Conservation (phyloP, 2,888 invertebrate genomes). For the Tetramorium bicarinatum region DNA sequence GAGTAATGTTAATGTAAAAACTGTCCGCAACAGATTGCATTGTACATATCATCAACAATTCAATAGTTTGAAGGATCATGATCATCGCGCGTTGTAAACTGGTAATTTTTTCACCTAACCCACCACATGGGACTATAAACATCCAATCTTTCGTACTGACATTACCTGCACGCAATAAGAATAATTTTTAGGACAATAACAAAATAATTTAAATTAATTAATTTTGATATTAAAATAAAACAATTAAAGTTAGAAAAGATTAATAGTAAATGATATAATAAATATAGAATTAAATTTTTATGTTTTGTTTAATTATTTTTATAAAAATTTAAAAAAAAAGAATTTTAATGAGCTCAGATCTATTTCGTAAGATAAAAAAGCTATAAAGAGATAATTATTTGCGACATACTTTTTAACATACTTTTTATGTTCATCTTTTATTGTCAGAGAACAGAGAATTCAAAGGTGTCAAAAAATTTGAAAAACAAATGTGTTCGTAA, state of each 20-base stretch:
- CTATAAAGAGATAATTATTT: neutral
- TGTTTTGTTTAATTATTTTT: neutral
- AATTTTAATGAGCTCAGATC: neutral
- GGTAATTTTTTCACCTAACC: neutral
- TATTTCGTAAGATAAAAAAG: neutral
- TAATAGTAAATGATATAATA: neutral
- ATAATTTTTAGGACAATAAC: constrained; percentile 2
- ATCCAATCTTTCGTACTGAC: neutral
- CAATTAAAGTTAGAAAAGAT: neutral
- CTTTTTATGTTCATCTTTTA: neutral
- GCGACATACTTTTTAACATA: neutral
- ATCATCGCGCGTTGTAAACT: neutral
- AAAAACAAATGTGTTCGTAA: neutral
- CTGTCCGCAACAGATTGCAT: neutral
- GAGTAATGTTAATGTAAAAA: constrained; percentile 9
- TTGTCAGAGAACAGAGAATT: neutral
- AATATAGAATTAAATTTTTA: neutral
- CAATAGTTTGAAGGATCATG: neutral
- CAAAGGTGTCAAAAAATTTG: neutral
- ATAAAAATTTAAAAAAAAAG: neutral
- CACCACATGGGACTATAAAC: constrained; percentile 23
- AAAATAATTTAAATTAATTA: neutral
- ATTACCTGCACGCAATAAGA: neutral
- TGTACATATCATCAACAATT: constrained; percentile 2
- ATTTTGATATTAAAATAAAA: neutral